phyloP scores from a whole-genome alignment of 1,140 invertebrate species.

The Zaprionus inermis region DNA sequence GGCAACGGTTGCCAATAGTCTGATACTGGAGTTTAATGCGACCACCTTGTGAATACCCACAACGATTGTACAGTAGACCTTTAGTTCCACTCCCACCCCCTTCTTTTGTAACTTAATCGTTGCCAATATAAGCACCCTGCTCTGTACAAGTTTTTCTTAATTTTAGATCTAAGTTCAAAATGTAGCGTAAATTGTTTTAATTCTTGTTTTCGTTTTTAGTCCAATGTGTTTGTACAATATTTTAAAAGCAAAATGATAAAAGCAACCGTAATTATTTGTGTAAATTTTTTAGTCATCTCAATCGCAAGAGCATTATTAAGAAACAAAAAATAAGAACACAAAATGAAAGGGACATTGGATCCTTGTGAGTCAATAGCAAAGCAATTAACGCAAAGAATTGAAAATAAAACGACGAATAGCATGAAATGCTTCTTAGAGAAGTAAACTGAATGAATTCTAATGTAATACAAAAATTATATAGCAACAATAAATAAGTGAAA shows the following conservation, averaged over 20 bases:
- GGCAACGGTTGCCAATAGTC: constrained; percentile 56
- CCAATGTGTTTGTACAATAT: constrained; percentile 73
- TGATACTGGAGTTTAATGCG: constrained; percentile 80
- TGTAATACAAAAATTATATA: constrained; percentile 66
- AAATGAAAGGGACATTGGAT: constrained; percentile 20
- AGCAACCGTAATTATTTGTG: constrained; percentile 36
- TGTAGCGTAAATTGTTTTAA: constrained; percentile 70
- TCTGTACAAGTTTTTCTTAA: constrained; percentile 52
- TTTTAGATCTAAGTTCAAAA: constrained; percentile 63
- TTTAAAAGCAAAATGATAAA: constrained; percentile 19
- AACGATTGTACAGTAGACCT: constrained; percentile 61
- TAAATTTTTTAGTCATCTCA: constrained; percentile 20
- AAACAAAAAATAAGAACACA: neutral
- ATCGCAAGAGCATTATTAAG: constrained; percentile 34
- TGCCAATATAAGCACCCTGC: constrained; percentile 37
- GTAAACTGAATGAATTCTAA: constrained; percentile 63
- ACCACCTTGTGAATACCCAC: constrained; percentile 68
- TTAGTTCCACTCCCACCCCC: constrained; percentile 13
- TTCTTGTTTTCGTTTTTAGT: constrained; percentile 72
- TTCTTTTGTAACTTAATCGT: neutral
- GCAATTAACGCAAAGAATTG: constrained; percentile 72
- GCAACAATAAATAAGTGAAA: constrained; percentile 67
- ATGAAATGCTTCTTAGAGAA: constrained; percentile 73
- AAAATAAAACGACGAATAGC: constrained; percentile 77
- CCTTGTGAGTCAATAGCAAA: constrained; percentile 57